Percentiles rank a stretch among this genome's conserved stretches.
Evolutionary conservation across 2,888 invertebrate genomes (phyloP).

Genomic region (Leptinotarsa haldemani): DNA sequence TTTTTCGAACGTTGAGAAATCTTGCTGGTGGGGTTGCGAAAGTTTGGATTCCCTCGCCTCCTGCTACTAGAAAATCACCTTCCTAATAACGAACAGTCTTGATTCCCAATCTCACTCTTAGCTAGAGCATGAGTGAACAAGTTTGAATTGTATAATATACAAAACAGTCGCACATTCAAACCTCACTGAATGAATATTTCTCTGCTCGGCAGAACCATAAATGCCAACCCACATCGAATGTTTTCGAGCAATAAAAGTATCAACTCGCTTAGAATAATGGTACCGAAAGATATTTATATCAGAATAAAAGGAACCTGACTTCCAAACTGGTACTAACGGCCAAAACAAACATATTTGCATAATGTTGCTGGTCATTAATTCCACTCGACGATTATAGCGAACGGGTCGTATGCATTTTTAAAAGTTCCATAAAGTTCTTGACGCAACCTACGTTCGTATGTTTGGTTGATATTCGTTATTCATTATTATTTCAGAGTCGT

Average conservation of each 20-base stretch:
- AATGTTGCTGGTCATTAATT: conserved; percentile 54
- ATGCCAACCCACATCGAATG: conserved; percentile 53
- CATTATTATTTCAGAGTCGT: not conserved
- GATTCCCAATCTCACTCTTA: not conserved
- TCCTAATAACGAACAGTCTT: not conserved
- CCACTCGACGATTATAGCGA: conserved; percentile 21
- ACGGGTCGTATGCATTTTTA: conserved; percentile 8
- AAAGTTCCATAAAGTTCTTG: conserved; percentile 13
- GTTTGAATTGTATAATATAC: not conserved
- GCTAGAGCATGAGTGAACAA: not conserved
- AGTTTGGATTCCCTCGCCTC: too few relatives aligned
- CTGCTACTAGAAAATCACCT: too few relatives aligned
- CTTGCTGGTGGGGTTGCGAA: too few relatives aligned
- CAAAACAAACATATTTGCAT: conserved; percentile 60
- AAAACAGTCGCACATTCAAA: conserved; percentile 2
- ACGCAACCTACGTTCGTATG: conserved; percentile 1
- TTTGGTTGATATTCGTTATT: not conserved
- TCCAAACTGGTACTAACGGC: conserved; percentile 51
- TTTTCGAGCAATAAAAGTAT: conserved; percentile 55
- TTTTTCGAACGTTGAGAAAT: too few relatives aligned
- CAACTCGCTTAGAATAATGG: conserved; percentile 39
- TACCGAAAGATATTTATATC: conserved; percentile 55
- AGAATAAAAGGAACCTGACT: conserved; percentile 58
- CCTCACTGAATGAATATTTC: conserved; percentile 25
- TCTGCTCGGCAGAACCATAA: conserved; percentile 52